Evolutionary conservation across 2,888 invertebrate species (phyloP), one percentile per base, ranked within the genome.

Genomic region (Calameuta pallipes): DNA sequence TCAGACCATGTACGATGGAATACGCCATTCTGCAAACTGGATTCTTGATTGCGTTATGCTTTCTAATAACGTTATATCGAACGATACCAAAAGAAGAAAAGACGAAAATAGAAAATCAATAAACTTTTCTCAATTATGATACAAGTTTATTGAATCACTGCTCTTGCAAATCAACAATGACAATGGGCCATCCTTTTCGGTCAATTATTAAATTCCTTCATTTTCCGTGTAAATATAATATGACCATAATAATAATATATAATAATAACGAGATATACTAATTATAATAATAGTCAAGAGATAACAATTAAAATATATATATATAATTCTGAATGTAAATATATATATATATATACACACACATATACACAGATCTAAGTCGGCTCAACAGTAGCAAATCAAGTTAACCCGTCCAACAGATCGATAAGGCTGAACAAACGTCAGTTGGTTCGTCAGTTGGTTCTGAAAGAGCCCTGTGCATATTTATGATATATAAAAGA

Each of bases 271-370:
- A 85, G 84, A 87, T 87, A 88, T 84, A 85, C 85, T 87, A 88
- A 83, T 12, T 34, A 37, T 76, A 76, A 73, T 86, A 86, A 87
- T 87, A 87, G 83, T 87, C 84, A 86, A 86, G 87, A 88, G 86
- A 85, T 88, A 89, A 89, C 87, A 87, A 88, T 84, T 88, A 86
- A 89, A 88, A 87, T 89, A 86, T 89, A 88, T 84, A n/a, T 71
- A 33, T 34, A 71, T 33, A 71, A 15, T 23, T 81, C 80, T 81
- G 82, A 79, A 79, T 81, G 78, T 77, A 68, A 79, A 68, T 81
- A 77, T 78, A 76, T 78, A 33, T 78, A 76, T 78, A 33, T 35
- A 75, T 80, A 36, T 78, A 73, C 69, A 68, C 36, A 74, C 75
- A 73, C 75, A 30, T 71, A 56, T 2, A 56, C 2, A 56, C 56